These are phyloP conservation scores for Glomeris maerens DNA, from an alignment of 1,140 invertebrate species.

Conservation along the genomic window DNA sequence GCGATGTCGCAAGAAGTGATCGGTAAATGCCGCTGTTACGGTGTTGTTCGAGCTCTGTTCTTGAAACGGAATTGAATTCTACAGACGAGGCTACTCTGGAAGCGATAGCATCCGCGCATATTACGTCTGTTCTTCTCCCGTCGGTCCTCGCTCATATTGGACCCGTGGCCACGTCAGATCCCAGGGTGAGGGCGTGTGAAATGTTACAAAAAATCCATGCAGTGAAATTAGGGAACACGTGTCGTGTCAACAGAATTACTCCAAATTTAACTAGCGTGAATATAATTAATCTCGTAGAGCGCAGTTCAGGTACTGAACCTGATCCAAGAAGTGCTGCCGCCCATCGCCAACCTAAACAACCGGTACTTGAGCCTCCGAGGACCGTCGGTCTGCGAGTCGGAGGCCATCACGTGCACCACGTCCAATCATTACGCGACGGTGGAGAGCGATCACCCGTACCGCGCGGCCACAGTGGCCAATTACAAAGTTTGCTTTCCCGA, in stretches of 20 bases:
- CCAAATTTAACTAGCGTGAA: too few species aligned
- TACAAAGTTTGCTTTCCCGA: slow-evolving; percentile 76
- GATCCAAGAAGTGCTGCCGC: slow-evolving; percentile 78
- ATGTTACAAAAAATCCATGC: neutral
- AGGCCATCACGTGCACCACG: slow-evolving; percentile 38
- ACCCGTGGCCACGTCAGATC: slow-evolving; percentile 62
- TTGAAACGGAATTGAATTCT: slow-evolving; percentile 16
- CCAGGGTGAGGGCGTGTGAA: slow-evolving; percentile 42
- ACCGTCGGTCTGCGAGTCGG: neutral
- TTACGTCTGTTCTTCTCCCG: slow-evolving; percentile 61
- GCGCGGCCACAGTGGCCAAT: slow-evolving; percentile 69
- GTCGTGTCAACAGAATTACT: neutral
- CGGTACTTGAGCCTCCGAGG: slow-evolving; percentile 10
- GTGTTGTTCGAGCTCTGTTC: slow-evolving; percentile 24
- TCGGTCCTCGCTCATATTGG: slow-evolving; percentile 64
- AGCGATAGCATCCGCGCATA: slow-evolving; percentile 28
- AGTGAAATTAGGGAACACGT: neutral
- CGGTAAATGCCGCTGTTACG: slow-evolving; percentile 31
- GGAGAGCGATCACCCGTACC: slow-evolving; percentile 94
- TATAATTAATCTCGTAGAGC: slow-evolving; percentile 50
- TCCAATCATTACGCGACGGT: slow-evolving; percentile 73
- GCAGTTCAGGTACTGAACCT: slow-evolving; percentile 78
- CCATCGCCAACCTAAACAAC: slow-evolving; percentile 68
- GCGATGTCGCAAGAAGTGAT: slow-evolving; percentile 41
- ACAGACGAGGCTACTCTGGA: slow-evolving; percentile 17